These are phyloP conservation scores for Eurytoma californica DNA, from an alignment of 2,888 invertebrate genomes.

Conservation along the genomic window DNA sequence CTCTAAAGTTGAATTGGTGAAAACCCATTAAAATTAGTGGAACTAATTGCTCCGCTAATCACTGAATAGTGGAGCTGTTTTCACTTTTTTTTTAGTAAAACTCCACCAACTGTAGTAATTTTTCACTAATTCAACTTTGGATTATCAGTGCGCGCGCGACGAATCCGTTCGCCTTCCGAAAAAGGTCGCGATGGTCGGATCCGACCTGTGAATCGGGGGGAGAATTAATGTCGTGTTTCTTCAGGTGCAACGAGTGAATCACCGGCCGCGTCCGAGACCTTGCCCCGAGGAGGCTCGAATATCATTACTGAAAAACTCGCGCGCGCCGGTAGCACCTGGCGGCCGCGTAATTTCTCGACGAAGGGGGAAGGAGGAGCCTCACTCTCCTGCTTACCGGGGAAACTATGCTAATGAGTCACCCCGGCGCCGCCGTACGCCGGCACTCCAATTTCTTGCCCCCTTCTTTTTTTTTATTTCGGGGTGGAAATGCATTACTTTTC, in stretches of 20 bases:
- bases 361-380: no score
- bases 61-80: no score
- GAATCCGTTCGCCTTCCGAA: not conserved
- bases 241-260: constrained; percentile 19
- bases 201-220: not conserved
- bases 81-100: no score
- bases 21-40: no score
- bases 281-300: constrained; percentile 16
- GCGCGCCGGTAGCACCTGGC: not conserved
- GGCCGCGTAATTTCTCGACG: not conserved
- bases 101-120: no score
- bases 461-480: no score
- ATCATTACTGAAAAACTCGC: constrained; percentile 22
- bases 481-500: no score
- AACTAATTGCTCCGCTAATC: no score
- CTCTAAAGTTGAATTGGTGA: no score
- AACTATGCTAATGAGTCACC: constrained; percentile 30
- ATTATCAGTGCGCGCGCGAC: no score
- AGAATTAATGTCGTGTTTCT: constrained; percentile 1
- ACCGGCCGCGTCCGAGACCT: constrained; percentile 8
- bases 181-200: not conserved
- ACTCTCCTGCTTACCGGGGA: not conserved
- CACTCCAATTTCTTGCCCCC: no score
- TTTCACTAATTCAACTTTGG: no score
- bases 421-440: not conserved